Conservation (phyloP, 2,888 invertebrate species). For the Platypus cylindrus region DNA sequence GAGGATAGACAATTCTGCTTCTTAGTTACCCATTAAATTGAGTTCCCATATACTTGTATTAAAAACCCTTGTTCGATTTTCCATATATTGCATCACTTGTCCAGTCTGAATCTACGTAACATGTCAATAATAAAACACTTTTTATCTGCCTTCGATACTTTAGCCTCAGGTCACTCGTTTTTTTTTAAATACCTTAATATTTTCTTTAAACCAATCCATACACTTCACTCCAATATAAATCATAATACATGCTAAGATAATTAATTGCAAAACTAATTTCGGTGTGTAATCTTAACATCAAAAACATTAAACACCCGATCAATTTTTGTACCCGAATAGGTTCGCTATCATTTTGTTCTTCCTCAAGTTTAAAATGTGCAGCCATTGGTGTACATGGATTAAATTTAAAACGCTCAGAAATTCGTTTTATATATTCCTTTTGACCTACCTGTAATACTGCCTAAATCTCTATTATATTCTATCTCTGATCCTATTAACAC, state of each 20-base stretch:
- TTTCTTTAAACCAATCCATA: constrained; percentile 1
- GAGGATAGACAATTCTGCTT: constrained; percentile 14
- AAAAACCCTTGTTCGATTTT: constrained; percentile 37
- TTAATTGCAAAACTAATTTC: too few species aligned
- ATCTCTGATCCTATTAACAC: constrained; percentile 13
- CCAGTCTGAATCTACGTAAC: constrained; percentile 12
- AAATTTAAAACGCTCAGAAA: constrained; percentile 11
- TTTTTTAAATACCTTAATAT: constrained; percentile 5
- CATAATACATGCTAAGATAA: constrained; percentile 4
- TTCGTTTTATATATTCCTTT: constrained; percentile 9
- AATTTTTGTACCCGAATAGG: too few species aligned
- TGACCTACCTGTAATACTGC: too few species aligned
- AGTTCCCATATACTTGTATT: constrained; percentile 21
- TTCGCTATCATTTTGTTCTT: too few species aligned
- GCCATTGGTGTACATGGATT: constrained; percentile 4
- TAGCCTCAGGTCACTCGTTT: neutral
- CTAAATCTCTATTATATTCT: too few species aligned
- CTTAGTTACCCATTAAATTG: constrained; percentile 18
- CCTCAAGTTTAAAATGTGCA: too few species aligned
- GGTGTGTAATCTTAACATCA: too few species aligned
- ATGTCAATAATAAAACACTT: constrained; percentile 3
- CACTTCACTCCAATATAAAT: neutral
- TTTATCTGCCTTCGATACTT: neutral
- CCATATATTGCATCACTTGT: constrained; percentile 6
- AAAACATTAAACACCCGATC: too few species aligned